Percentiles rank a stretch among this genome's conserved stretches.
These are phyloP conservation scores for Indicator maculatus DNA, from an alignment of 2,113 vertebrate genomes.

Conservation along the genomic window DNA sequence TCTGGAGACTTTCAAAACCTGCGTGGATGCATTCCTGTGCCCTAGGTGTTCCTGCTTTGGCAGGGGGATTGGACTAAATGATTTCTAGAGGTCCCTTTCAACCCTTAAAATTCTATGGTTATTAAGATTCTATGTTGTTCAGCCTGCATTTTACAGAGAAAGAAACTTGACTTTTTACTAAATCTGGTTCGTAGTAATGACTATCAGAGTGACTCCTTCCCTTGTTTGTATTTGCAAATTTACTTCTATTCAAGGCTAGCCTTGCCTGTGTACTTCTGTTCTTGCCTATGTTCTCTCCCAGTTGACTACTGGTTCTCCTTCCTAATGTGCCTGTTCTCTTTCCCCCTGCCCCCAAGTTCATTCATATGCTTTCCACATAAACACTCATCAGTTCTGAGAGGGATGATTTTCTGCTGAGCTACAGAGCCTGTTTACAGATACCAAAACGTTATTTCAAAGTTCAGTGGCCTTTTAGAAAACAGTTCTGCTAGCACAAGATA, in stretches of 20 bases:
- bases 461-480: neutral
- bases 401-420: conserved; percentile 3
- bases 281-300: neutral
- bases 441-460: neutral
- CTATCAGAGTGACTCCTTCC: neutral
- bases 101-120: neutral
- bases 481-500: neutral
- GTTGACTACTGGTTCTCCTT: neutral
- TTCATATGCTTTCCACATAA: neutral
- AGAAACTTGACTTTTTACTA: neutral
- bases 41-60: too few species aligned
- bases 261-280: neutral
- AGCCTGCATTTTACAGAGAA: neutral
- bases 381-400: neutral
- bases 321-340: neutral
- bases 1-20: too few species aligned
- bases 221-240: neutral
- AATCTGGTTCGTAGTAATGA: neutral
- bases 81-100: too few species aligned
- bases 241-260: neutral
- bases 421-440: neutral
- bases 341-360: neutral
- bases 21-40: too few species aligned
- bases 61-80: too few species aligned
- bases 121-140: neutral